Evolutionary conservation across 2,797 vertebrate species (phyloP).

Genomic region (Gymnothorax javanicus): DNA sequence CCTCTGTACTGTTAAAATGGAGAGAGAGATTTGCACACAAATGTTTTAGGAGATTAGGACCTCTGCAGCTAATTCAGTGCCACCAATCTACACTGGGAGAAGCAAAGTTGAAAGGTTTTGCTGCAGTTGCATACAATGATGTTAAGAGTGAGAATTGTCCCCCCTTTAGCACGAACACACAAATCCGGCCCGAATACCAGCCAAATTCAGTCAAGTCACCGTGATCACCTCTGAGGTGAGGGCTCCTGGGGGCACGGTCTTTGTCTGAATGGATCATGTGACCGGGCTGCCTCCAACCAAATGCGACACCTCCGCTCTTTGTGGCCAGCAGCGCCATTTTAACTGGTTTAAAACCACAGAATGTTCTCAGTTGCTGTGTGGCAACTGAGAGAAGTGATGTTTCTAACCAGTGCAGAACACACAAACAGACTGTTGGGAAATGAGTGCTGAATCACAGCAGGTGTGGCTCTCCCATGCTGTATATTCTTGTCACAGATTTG

Average conservation of each 20-base stretch:
- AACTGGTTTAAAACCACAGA: constrained; percentile 64
- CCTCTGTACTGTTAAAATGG: background rate
- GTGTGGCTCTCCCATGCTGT: background rate
- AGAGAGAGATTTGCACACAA: background rate
- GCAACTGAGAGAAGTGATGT: background rate
- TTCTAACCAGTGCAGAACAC: background rate
- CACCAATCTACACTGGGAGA: background rate
- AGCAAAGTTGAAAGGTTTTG: background rate
- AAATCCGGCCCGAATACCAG: background rate
- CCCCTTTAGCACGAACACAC: background rate
- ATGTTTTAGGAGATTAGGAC: background rate
- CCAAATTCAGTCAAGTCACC: constrained; percentile 24
- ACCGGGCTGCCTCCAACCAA: constrained; percentile 49
- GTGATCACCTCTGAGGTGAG: constrained; percentile 20
- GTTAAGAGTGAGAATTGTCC: constrained; percentile 17
- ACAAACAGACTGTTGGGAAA: background rate
- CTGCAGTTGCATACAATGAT: background rate
- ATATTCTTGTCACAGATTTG: background rate
- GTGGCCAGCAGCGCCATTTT: constrained; percentile 62
- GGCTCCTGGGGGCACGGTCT: constrained; percentile 48
- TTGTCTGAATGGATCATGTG: constrained; percentile 60
- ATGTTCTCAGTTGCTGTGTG: constrained; percentile 40
- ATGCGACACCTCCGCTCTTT: constrained; percentile 63
- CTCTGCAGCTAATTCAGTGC: background rate
- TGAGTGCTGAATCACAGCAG: background rate